Evolutionary conservation across 2,888 invertebrate species (phyloP).

Genomic region (Xylota segnis): DNA sequence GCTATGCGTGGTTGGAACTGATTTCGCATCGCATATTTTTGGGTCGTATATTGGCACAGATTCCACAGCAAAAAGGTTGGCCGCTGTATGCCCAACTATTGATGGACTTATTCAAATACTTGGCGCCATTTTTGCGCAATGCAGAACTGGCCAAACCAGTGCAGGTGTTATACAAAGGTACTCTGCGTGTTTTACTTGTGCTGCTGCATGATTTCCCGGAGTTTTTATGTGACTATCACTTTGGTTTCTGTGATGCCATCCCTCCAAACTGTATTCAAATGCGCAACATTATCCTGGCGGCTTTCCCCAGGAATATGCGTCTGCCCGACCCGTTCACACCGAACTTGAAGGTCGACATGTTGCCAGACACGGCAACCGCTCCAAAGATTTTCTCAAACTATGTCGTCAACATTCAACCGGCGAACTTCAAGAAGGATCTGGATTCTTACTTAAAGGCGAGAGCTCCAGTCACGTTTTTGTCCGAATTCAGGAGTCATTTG

Average conservation of each 20-base stretch:
- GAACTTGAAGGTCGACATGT: slow-evolving; percentile 95
- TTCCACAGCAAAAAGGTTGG: slow-evolving; percentile 98
- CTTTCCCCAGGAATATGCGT: slow-evolving; percentile 99
- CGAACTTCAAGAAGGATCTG: slow-evolving; percentile 96
- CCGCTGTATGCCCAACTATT: slow-evolving; percentile 98
- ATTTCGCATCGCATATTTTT: slow-evolving; percentile 98
- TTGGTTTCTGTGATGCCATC: slow-evolving; percentile 99
- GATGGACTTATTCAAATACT: slow-evolving; percentile 97
- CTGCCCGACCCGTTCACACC: slow-evolving; percentile 99
- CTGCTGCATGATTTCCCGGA: slow-evolving; percentile 99
- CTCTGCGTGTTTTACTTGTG: slow-evolving; percentile 96
- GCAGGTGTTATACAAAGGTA: slow-evolving; percentile 97
- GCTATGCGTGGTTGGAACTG: slow-evolving; percentile 99
- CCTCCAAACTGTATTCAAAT: slow-evolving; percentile 99
- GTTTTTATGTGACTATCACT: slow-evolving; percentile 99
- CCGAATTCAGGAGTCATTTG: slow-evolving; percentile 95
- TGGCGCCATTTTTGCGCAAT: slow-evolving; percentile 98
- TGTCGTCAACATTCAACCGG: slow-evolving; percentile 93
- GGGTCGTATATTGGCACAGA: slow-evolving; percentile 95
- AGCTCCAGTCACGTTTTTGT: slow-evolving; percentile 97
- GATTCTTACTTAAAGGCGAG: slow-evolving; percentile 98
- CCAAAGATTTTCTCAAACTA: slow-evolving; percentile 96
- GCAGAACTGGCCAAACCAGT: slow-evolving; percentile 98
- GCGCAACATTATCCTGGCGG: slow-evolving; percentile 98
- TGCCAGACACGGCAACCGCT: slow-evolving; percentile 94